Evolutionary conservation across 2,113 vertebrate species (phyloP).

Genomic region (Silurus asotus): DNA sequence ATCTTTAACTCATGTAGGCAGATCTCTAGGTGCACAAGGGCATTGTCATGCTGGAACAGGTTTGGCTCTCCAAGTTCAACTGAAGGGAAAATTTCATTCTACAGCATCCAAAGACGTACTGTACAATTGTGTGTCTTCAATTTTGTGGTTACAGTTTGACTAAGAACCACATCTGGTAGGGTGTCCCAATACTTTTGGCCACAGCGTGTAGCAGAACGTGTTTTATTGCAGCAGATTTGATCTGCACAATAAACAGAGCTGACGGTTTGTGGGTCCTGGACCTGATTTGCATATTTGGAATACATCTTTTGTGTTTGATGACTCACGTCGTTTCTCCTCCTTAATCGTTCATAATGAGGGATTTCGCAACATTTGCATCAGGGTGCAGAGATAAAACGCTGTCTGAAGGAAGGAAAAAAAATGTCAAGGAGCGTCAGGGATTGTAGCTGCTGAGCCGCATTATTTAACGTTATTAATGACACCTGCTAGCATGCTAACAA

Average conservation of each 20-base stretch:
- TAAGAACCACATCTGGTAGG: too few relatives aligned
- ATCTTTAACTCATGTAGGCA: too few relatives aligned
- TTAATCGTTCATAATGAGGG: not conserved
- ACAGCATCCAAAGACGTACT: too few relatives aligned
- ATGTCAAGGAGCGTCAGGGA: not conserved
- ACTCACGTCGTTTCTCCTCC: not conserved
- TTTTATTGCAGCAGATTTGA: not conserved
- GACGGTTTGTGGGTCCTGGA: not conserved
- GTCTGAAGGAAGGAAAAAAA: not conserved
- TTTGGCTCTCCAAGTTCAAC: too few relatives aligned
- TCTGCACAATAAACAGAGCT: not conserved
- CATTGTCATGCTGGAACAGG: too few relatives aligned
- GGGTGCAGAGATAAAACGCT: not conserved
- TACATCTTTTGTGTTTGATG: not conserved
- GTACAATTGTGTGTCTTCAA: too few relatives aligned
- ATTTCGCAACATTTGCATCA: slow-evolving; percentile 15
- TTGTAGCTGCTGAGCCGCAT: not conserved
- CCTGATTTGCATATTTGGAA: not conserved
- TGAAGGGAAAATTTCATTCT: too few relatives aligned
- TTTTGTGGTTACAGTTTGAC: too few relatives aligned
- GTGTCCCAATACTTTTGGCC: too few relatives aligned
- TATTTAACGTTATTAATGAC: slow-evolving; percentile 39
- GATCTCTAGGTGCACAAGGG: too few relatives aligned
- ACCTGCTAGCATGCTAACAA: not conserved
- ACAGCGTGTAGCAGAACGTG: not conserved